Conservation (phyloP, 2,888 invertebrate genomes). For the Lobophora halterata region DNA sequence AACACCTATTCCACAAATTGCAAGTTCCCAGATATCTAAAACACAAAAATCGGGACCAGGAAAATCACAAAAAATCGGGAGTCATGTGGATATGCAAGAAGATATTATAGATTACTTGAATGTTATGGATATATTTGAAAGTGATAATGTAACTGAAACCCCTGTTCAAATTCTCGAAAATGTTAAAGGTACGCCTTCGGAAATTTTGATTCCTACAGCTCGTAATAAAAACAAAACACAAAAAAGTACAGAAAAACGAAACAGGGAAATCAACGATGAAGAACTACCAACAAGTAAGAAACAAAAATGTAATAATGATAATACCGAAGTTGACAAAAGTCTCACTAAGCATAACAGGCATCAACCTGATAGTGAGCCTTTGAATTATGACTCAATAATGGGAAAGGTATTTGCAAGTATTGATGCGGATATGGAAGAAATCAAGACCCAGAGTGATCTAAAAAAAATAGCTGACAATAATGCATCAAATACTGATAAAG, state of each 20-base stretch:
- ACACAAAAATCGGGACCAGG: not conserved
- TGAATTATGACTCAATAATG: constrained; percentile 64
- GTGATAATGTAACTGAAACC: constrained; percentile 53
- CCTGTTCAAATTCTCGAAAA: constrained; percentile 48
- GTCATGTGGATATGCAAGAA: constrained; percentile 17
- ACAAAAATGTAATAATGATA: constrained; percentile 40
- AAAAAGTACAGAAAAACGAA: constrained; percentile 49
- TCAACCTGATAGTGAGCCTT: constrained; percentile 50
- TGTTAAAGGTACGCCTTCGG: constrained; percentile 49
- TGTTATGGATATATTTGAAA: constrained; percentile 62
- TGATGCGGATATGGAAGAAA: constrained; percentile 61
- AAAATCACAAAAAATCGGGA: constrained; percentile 11
- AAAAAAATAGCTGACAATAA: constrained; percentile 15
- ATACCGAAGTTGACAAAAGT: constrained; percentile 9
- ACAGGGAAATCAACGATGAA: constrained; percentile 40
- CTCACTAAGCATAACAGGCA: constrained; percentile 15
- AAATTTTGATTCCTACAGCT: constrained; percentile 53
- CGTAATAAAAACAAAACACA: constrained; percentile 39
- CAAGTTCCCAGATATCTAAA: constrained; percentile 3
- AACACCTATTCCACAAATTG: constrained; percentile 2
- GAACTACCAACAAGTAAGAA: constrained; percentile 50
- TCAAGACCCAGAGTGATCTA: constrained; percentile 37
- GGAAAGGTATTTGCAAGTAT: constrained; percentile 66
- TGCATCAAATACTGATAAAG: constrained; percentile 10
- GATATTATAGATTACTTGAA: constrained; percentile 45